Evolutionary conservation across 2,797 vertebrate genomes (phyloP).

Genomic region (Gymnoscopelus microlampas): DNA sequence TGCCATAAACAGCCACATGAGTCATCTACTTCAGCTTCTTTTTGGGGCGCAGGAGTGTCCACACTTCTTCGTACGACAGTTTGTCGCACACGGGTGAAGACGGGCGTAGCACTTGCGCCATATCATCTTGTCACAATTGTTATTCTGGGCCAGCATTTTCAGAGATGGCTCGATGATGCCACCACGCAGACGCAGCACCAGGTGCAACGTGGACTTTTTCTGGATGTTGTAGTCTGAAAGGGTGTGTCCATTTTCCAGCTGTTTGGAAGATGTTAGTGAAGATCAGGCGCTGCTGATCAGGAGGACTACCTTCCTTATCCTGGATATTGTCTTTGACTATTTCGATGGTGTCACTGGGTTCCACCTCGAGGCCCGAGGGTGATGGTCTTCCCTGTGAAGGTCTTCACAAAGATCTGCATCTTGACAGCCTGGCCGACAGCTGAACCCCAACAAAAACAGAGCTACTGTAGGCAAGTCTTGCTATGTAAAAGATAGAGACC

Average conservation of each 20-base stretch:
- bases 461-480: no score
- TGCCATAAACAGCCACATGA: slow-evolving; percentile 9
- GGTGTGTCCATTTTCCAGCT: slow-evolving; percentile 92
- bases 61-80: slow-evolving; percentile 98
- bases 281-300: slow-evolving; percentile 94
- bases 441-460: no score
- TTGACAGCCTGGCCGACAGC: no score
- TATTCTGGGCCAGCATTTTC: slow-evolving; percentile 95
- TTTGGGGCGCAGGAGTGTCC: slow-evolving; percentile 97
- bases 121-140: slow-evolving; percentile 99
- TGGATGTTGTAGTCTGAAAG: slow-evolving; percentile 94
- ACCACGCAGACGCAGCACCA: slow-evolving; percentile 94
- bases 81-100: slow-evolving; percentile 81
- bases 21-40: slow-evolving; percentile 97
- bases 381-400: no score
- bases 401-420: no score
- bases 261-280: slow-evolving; percentile 87
- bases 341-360: no score
- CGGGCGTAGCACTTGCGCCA: slow-evolving; percentile 91
- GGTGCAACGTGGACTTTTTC: slow-evolving; percentile 93
- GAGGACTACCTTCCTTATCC: slow-evolving; percentile 85
- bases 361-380: no score
- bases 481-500: no score
- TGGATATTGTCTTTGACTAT: no score
- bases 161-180: slow-evolving; percentile 96